Percentiles rank a stretch among this genome's conserved stretches.
Evolutionary conservation across 2,113 vertebrate genomes (phyloP).

Genomic region (Hassar affinis): DNA sequence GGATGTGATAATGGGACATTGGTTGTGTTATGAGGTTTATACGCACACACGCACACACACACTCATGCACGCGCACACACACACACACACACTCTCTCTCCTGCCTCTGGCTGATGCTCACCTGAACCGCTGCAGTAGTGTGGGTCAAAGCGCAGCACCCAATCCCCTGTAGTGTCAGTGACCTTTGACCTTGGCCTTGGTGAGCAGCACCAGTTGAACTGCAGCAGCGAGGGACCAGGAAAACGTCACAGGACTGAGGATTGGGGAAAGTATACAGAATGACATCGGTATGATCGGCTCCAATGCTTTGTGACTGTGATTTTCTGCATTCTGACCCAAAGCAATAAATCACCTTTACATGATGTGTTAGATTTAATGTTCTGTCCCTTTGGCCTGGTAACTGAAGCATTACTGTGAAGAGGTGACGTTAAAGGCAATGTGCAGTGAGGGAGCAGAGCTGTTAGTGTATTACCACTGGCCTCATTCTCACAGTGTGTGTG

Average conservation of each 20-base stretch:
- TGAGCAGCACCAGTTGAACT: constrained; percentile 99
- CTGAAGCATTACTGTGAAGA: background rate
- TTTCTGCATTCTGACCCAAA: constrained; percentile 71
- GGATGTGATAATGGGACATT: background rate
- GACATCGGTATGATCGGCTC: constrained; percentile 99
- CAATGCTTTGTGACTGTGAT: constrained; percentile 96
- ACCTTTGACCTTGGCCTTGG: constrained; percentile 99
- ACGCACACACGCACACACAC: background rate
- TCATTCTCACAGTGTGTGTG: constrained; percentile 42
- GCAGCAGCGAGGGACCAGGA: constrained; percentile 99
- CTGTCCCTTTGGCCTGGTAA: constrained; percentile 11
- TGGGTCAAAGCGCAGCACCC: constrained; percentile 64
- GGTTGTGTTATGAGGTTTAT: background rate
- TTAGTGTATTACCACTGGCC: constrained; percentile 9
- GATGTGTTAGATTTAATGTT: constrained; percentile 1
- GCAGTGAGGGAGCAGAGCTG: constrained; percentile 42
- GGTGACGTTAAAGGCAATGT: constrained; percentile 20
- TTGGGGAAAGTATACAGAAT: constrained; percentile 99
- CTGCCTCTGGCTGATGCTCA: constrained; percentile 74
- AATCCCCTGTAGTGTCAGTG: constrained; percentile 76
- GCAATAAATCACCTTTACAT: constrained; percentile 21
- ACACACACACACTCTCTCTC: constrained; percentile 19
- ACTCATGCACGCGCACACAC: background rate
- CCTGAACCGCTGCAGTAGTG: constrained; percentile 70
- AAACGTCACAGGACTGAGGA: constrained; percentile 98